Percentiles rank a stretch among this genome's conserved stretches.
Evolutionary conservation across 2,797 vertebrate genomes (phyloP).

Genomic region (Meda fulgida): DNA sequence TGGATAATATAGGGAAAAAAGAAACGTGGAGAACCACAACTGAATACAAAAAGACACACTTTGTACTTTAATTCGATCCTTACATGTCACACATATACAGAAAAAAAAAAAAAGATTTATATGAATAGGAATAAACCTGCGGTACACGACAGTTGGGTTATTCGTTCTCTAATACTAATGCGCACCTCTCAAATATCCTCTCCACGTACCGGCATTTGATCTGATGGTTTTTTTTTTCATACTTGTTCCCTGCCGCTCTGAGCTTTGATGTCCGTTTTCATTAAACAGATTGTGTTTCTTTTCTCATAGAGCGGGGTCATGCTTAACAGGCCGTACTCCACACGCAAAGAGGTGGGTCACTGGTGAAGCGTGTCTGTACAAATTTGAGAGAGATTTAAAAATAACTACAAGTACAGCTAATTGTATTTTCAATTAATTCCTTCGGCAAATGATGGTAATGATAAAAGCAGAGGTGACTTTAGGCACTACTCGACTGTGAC

Average conservation of each 20-base stretch:
- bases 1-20: constrained; percentile 7
- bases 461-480: constrained; percentile 57
- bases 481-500: constrained; percentile 45
- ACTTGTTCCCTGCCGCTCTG: constrained; percentile 11
- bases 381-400: constrained; percentile 14
- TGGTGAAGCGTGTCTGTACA: constrained; percentile 16
- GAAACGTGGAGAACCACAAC: background rate
- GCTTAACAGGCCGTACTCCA: constrained; percentile 9
- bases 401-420: constrained; percentile 55
- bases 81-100: constrained; percentile 20
- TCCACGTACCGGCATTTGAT: constrained; percentile 27
- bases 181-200: constrained; percentile 19
- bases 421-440: constrained; percentile 59
- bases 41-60: constrained; percentile 9
- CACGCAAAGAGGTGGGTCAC: constrained; percentile 9
- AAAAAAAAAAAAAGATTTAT: constrained; percentile 27
- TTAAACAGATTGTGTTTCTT: constrained; percentile 29
- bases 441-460: constrained; percentile 53
- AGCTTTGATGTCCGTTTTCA: constrained; percentile 47
- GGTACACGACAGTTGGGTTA: background rate
- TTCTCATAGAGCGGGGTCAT: background rate
- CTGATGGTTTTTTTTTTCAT: background rate
- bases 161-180: constrained; percentile 18
- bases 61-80: constrained; percentile 29
- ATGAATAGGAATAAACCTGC: background rate